A percentile compares a stretch with the other conserved stretches of the same genome.
These are phyloP conservation scores for Allenopithecus nigroviridis DNA, from an alignment of 2,797 vertebrate genomes.

Conservation along the genomic window DNA sequence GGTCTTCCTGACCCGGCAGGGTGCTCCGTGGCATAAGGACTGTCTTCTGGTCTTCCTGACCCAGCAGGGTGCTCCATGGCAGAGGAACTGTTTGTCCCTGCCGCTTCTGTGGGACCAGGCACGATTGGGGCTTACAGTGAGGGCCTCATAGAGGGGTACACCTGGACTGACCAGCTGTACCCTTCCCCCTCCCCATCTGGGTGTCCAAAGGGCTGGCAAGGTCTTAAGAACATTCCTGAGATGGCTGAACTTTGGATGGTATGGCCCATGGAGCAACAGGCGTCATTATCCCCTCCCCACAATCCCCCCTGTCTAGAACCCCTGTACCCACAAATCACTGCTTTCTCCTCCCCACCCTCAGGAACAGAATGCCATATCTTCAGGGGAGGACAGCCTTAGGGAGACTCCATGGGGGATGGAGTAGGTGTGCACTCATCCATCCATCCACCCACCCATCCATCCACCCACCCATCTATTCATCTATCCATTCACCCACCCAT, in stretches of 20 bases:
- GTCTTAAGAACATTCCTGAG: background rate
- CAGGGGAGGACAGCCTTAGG: too few relatives aligned
- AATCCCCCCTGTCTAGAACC: background rate
- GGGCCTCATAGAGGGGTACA: background rate
- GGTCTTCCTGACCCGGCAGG: background rate
- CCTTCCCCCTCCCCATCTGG: background rate
- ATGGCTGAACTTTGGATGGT: background rate
- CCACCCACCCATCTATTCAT: too few relatives aligned
- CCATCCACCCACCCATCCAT: background rate
- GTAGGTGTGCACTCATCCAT: fast-evolving
- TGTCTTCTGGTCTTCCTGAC: background rate
- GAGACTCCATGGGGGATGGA: background rate
- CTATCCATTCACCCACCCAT: too few relatives aligned
- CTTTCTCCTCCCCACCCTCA: background rate
- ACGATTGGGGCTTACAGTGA: fast-evolving
- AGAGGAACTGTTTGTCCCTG: too few relatives aligned
- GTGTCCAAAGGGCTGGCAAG: background rate
- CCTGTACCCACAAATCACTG: background rate
- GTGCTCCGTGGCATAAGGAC: background rate
- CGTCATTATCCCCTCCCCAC: background rate
- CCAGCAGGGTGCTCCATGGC: background rate
- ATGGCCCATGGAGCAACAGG: background rate
- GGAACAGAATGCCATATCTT: background rate
- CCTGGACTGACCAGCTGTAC: background rate
- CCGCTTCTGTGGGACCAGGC: too few relatives aligned